Percentiles rank a stretch among this genome's conserved stretches.
phyloP scores from a whole-genome alignment of 2,113 vertebrate genomes.

The Rhabdomys dilectus region DNA sequence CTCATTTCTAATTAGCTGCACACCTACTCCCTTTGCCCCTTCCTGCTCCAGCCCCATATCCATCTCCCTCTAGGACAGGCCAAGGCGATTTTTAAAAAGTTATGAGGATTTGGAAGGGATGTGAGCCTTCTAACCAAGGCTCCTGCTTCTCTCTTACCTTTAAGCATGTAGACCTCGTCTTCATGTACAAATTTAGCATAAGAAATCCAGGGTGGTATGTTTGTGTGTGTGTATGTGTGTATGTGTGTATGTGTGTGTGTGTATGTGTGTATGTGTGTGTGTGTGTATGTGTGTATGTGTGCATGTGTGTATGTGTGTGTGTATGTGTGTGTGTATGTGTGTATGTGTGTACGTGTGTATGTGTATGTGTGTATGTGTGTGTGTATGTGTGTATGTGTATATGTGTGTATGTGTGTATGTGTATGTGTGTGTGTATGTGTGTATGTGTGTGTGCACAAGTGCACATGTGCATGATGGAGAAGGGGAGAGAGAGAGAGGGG shows the following conservation, averaged over 20 bases:
- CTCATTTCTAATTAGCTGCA: not conserved
- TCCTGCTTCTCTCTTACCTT: not conserved
- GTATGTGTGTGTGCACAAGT: not conserved
- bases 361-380: too few relatives aligned
- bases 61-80: not conserved
- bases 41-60: not conserved
- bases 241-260: too few relatives aligned
- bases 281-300: too few relatives aligned
- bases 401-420: too few relatives aligned
- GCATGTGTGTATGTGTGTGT: too few relatives aligned
- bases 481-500: not conserved
- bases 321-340: not conserved
- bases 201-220: not conserved
- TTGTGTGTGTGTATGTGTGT: too few relatives aligned
- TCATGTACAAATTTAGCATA: not conserved
- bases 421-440: not conserved
- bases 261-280: too few relatives aligned
- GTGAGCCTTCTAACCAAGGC: not conserved
- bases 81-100: slow-evolving; percentile 11
- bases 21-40: not conserved
- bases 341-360: not conserved
- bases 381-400: too few relatives aligned
- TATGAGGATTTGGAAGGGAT: not conserved
- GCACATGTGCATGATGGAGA: not conserved
- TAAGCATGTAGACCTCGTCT: not conserved